A percentile compares a stretch with the other conserved stretches of the same genome.
Evolutionary conservation across 2,888 invertebrate genomes (phyloP).

Genomic region (Ceraclea dissimilis): DNA sequence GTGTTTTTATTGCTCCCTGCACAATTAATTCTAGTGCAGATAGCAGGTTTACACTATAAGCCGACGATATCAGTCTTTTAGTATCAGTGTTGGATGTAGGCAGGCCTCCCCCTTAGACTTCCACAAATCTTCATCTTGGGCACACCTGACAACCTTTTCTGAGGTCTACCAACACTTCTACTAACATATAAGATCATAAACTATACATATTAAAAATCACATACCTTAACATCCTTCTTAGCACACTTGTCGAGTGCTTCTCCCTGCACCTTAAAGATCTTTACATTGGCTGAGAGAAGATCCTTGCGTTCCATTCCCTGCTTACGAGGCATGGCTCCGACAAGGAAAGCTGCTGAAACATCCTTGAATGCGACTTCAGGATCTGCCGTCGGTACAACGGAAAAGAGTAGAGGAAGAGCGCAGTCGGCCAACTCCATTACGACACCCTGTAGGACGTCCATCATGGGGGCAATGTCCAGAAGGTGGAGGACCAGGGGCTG

Average conservation of each 20-base stretch:
- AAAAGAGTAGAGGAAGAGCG: slow-evolving; percentile 79
- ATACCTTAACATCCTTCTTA: slow-evolving; percentile 84
- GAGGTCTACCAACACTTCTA: no score
- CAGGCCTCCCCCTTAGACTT: no score
- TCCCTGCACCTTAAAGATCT: slow-evolving; percentile 97
- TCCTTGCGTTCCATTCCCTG: slow-evolving; percentile 99
- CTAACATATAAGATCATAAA: no score
- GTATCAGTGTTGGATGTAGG: no score
- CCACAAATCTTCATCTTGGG: no score
- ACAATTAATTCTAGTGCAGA: no score
- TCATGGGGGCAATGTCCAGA: slow-evolving; percentile 93
- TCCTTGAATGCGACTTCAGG: slow-evolving; percentile 91
- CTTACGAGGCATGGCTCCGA: slow-evolving; percentile 96
- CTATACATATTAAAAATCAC: no score
- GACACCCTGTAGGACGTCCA: slow-evolving; percentile 94
- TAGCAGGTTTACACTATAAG: no score
- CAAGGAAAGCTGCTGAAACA: slow-evolving; percentile 91
- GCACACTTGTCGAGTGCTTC: slow-evolving; percentile 86
- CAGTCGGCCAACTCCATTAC: slow-evolving; percentile 97
- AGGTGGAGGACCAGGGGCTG: slow-evolving; percentile 84
- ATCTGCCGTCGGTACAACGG: slow-evolving; percentile 81
- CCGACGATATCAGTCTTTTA: no score
- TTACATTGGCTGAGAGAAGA: slow-evolving; percentile 92
- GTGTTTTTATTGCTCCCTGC: no score
- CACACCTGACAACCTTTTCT: no score